A percentile compares a stretch with the other conserved stretches of the same genome.
Evolutionary conservation across 1,140 invertebrate genomes (phyloP).

Genomic region (Drosophila azteca): DNA sequence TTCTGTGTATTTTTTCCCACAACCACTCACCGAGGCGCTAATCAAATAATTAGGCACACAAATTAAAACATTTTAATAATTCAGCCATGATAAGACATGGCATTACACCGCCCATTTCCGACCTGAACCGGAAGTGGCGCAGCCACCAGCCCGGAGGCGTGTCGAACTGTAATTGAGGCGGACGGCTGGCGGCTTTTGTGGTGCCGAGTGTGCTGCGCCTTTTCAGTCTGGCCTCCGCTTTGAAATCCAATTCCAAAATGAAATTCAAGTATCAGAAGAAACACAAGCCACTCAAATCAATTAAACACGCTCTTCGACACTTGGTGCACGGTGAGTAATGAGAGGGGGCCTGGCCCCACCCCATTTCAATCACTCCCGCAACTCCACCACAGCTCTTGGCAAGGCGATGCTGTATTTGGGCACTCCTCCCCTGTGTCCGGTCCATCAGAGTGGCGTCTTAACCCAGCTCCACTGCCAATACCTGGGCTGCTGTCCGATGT

Average conservation of each 20-base stretch:
- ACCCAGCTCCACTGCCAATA: slow-evolving; percentile 26
- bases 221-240: slow-evolving; percentile 1
- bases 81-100: slow-evolving; percentile 14
- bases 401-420: slow-evolving; percentile 53
- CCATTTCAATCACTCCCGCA: neutral
- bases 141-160: neutral
- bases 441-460: slow-evolving; percentile 25
- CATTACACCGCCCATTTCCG: slow-evolving; percentile 8
- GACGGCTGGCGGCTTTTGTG: slow-evolving; percentile 21
- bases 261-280: slow-evolving; percentile 77
- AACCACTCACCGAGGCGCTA: neutral
- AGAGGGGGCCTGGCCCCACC: neutral
- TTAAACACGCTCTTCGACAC: slow-evolving; percentile 44
- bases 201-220: slow-evolving; percentile 7
- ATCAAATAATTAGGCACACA: slow-evolving; percentile 23
- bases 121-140: neutral
- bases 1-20: too few relatives aligned
- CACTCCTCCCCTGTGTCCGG: slow-evolving; percentile 31
- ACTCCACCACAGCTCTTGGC: slow-evolving; percentile 22
- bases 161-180: slow-evolving; percentile 53
- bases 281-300: slow-evolving; percentile 50
- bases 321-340: slow-evolving; percentile 46
- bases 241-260: slow-evolving; percentile 57
- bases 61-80: slow-evolving; percentile 45
- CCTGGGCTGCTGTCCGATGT: slow-evolving; percentile 25